phyloP scores from a whole-genome alignment of 2,888 invertebrate species.

The Drosophila sordidula region DNA sequence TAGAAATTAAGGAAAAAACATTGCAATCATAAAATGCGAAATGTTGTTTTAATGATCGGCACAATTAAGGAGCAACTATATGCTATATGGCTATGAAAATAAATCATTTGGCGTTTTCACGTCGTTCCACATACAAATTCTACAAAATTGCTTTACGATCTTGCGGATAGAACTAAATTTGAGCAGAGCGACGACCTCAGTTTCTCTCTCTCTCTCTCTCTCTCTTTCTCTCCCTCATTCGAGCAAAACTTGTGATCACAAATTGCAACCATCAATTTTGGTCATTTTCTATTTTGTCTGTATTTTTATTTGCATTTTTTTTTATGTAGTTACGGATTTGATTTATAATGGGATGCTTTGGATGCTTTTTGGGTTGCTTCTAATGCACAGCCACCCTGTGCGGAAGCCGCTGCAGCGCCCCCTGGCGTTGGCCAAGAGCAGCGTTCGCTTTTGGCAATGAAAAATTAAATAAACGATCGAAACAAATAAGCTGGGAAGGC shows the following conservation, averaged over 20 bases:
- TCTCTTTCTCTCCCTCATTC: background rate
- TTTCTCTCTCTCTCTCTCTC: background rate
- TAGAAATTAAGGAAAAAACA: slow-evolving; percentile 6
- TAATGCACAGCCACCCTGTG: slow-evolving; percentile 13
- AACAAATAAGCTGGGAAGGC: slow-evolving; percentile 22
- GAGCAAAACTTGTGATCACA: slow-evolving; percentile 18
- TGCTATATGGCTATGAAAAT: slow-evolving; percentile 31
- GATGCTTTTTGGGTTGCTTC: background rate
- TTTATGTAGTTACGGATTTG: slow-evolving; percentile 42
- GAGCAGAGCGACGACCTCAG: slow-evolving; percentile 15
- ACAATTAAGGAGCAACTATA: slow-evolving; percentile 24
- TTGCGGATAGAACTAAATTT: slow-evolving; percentile 10
- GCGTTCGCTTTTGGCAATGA: slow-evolving; percentile 67
- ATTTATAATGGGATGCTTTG: slow-evolving; percentile 41
- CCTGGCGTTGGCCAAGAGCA: slow-evolving; percentile 42
- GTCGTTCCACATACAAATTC: slow-evolving; percentile 24
- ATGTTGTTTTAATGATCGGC: slow-evolving; percentile 36
- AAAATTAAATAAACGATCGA: slow-evolving; percentile 47
- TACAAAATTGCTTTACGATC: slow-evolving; percentile 38
- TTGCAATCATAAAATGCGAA: slow-evolving; percentile 13
- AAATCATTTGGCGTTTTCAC: slow-evolving; percentile 46
- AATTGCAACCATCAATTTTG: slow-evolving; percentile 29
- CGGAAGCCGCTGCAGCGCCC: slow-evolving; percentile 54
- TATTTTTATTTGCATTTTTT: background rate
- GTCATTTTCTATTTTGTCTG: slow-evolving; percentile 4